Evolutionary conservation across 2,888 invertebrate genomes (phyloP).

Genomic region (Lochmaea capreae): DNA sequence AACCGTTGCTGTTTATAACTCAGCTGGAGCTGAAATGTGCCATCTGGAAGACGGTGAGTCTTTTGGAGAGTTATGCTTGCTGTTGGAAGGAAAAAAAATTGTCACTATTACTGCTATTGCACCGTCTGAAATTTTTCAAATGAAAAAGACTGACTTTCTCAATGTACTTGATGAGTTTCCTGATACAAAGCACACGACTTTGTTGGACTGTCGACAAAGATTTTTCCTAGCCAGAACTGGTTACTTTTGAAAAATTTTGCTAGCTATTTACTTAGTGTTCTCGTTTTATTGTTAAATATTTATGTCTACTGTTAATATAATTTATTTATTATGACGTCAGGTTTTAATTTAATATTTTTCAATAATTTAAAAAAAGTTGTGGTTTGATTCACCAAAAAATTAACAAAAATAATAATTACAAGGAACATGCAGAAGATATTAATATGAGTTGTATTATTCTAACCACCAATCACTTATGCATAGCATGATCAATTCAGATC

Average conservation of each 20-base stretch:
- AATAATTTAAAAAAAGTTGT: too few species aligned
- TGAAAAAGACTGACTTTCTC: slow-evolving; percentile 63
- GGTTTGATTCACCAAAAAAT: too few species aligned
- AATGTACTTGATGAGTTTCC: slow-evolving; percentile 61
- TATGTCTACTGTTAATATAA: not conserved
- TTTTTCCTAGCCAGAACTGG: not conserved
- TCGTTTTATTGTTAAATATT: not conserved
- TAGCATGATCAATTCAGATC: too few species aligned
- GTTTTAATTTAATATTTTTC: too few species aligned
- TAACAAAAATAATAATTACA: too few species aligned
- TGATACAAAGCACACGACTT: slow-evolving; percentile 51
- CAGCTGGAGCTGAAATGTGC: slow-evolving; percentile 63
- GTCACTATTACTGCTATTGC: slow-evolving; percentile 66
- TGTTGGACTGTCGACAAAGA: not conserved
- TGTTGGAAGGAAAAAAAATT: slow-evolving; percentile 62
- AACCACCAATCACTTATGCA: too few species aligned
- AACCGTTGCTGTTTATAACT: slow-evolving; percentile 58
- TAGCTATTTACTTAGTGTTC: too few species aligned
- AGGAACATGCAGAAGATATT: too few species aligned
- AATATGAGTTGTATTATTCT: too few species aligned
- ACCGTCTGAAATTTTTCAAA: slow-evolving; percentile 63
- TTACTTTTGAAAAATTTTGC: not conserved
- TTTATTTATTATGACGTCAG: not conserved
- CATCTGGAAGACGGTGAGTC: slow-evolving; percentile 66
- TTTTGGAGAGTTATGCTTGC: slow-evolving; percentile 66